Evolutionary conservation across 2,888 invertebrate genomes (phyloP).

Genomic region (Enchytraeus crypticus): DNA sequence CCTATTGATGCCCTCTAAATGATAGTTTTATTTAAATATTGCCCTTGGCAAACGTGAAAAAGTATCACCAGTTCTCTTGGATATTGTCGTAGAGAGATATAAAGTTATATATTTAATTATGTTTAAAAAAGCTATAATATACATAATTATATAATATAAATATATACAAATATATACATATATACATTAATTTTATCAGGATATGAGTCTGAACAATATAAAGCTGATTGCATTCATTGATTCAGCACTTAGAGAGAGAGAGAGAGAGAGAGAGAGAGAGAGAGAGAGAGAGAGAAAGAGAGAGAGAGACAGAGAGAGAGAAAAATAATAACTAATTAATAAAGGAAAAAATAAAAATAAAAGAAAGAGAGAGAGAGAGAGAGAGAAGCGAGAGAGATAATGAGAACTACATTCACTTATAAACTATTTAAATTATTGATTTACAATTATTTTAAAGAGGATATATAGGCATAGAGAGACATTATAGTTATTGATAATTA

Average conservation of each 20-base stretch:
- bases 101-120: neutral
- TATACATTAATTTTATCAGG: neutral
- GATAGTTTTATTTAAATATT: too few species aligned
- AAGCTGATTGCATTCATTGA: neutral
- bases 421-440: too few species aligned
- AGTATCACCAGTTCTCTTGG: too few species aligned
- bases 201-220: neutral
- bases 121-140: neutral
- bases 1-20: too few species aligned
- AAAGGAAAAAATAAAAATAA: neutral
- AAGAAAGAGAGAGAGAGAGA: neutral
- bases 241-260: neutral
- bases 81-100: neutral
- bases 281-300: neutral
- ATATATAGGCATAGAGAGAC: too few species aligned
- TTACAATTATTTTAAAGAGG: too few species aligned
- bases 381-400: neutral
- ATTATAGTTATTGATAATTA: too few species aligned
- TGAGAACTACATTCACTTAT: slow-evolving; percentile 47
- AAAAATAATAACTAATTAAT: neutral
- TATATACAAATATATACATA: neutral
- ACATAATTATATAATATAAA: neutral
- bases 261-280: neutral
- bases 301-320: neutral
- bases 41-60: too few species aligned